A percentile compares a stretch with the other conserved stretches of the same genome.
Evolutionary conservation across 2,888 invertebrate genomes (phyloP).

Genomic region (Sarcophaga subvicina): DNA sequence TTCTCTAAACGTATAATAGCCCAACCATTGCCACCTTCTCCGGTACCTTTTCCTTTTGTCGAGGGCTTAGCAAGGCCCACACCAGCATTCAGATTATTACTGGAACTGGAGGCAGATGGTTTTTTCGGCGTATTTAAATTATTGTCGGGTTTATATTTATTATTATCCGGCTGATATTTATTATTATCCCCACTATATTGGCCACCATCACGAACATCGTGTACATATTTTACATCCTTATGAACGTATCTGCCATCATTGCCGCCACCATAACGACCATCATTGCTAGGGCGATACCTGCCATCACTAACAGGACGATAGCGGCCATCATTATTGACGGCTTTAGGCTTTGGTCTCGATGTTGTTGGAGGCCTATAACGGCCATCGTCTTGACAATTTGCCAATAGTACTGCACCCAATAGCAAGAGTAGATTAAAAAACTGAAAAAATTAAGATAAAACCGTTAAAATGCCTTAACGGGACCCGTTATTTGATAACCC

Average conservation of each 20-base stretch:
- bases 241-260: slow-evolving; percentile 83
- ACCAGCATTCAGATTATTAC: slow-evolving; percentile 1
- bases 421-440: slow-evolving; percentile 55
- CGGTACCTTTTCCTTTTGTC: slow-evolving; percentile 76
- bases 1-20: slow-evolving; percentile 83
- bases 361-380: slow-evolving; percentile 81
- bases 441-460: slow-evolving; percentile 18
- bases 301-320: slow-evolving; percentile 75
- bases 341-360: slow-evolving; percentile 18
- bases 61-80: slow-evolving; percentile 64
- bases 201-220: slow-evolving; percentile 75
- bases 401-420: slow-evolving; percentile 68
- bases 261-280: slow-evolving; percentile 77
- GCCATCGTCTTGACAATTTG: slow-evolving; percentile 79
- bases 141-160: slow-evolving; percentile 9
- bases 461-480: neutral
- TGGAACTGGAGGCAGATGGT: neutral
- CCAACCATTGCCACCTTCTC: slow-evolving; percentile 82
- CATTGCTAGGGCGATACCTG: slow-evolving; percentile 80
- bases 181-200: slow-evolving; percentile 74
- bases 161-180: slow-evolving; percentile 73
- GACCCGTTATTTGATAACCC: neutral
- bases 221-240: slow-evolving; percentile 77
- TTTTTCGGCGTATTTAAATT: neutral
- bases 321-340: slow-evolving; percentile 74